Evolutionary conservation across 2,888 invertebrate genomes (phyloP).

Genomic region (Platycnemis pennipes): DNA sequence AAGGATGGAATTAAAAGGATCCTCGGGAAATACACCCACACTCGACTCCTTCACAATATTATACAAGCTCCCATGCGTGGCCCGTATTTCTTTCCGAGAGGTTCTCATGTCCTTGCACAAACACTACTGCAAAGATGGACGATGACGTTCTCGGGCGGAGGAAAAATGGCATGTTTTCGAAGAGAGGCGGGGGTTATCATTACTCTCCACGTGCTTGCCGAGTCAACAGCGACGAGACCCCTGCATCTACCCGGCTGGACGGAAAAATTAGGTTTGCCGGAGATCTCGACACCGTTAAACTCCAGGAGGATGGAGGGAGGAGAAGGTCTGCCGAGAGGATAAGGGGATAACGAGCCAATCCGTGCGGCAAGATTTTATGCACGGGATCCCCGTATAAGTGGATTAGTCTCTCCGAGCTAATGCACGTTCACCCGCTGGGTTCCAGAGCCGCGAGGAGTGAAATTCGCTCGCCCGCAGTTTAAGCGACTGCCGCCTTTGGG

Average conservation of each 20-base stretch:
- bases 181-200: background rate
- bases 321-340: no score
- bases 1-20: background rate
- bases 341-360: background rate
- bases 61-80: background rate
- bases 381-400: background rate
- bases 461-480: background rate
- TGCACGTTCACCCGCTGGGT: background rate
- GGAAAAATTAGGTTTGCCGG: background rate
- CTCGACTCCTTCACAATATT: background rate
- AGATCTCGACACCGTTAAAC: background rate
- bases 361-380: background rate
- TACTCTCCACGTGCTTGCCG: background rate
- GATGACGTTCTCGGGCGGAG: background rate
- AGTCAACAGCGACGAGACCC: background rate
- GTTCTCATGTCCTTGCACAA: background rate
- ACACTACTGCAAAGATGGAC: background rate
- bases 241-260: background rate
- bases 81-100: background rate
- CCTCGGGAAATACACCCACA: background rate
- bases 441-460: background rate
- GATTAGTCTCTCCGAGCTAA: background rate
- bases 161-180: background rate
- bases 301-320: background rate
- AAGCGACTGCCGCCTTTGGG: background rate